A percentile compares a stretch with the other conserved stretches of the same genome.
Conservation (phyloP, 2,113 vertebrate genomes). For the Cacatua alba region DNA sequence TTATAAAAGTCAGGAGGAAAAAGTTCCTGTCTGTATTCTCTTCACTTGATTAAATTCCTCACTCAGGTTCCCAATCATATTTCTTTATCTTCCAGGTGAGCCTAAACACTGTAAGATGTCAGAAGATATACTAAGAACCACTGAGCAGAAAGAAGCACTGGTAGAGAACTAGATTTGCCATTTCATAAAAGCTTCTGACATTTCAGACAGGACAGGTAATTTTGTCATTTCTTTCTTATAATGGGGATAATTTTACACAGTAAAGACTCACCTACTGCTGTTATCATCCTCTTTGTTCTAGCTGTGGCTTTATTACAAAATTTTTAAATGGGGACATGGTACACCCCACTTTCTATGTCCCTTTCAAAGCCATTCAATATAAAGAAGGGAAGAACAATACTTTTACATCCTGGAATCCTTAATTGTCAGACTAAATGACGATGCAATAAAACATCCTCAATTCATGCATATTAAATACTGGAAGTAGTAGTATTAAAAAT, state of each 20-base stretch:
- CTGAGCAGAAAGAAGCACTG: constrained; percentile 63
- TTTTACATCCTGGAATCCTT: neutral
- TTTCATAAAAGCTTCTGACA: constrained; percentile 55
- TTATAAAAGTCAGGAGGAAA: neutral
- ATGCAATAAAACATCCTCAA: neutral
- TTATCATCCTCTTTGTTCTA: neutral
- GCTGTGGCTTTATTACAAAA: neutral
- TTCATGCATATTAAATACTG: neutral
- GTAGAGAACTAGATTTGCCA: constrained; percentile 61
- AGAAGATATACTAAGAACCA: constrained; percentile 68
- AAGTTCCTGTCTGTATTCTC: neutral
- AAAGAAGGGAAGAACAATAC: neutral
- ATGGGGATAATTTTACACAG: neutral
- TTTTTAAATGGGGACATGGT: neutral
- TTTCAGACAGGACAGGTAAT: constrained; percentile 73
- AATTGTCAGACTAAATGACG: neutral
- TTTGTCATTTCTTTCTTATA: neutral
- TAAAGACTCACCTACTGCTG: neutral
- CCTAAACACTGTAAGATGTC: constrained; percentile 65
- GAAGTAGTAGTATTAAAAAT: neutral
- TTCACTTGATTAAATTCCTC: neutral
- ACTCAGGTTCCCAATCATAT: neutral
- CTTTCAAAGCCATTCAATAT: neutral
- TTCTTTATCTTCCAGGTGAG: constrained; percentile 71
- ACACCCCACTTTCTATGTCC: neutral